A percentile compares a stretch with the other conserved stretches of the same genome.
Conservation (phyloP, 2,113 vertebrate species). For the Pollachius pollachius region DNA sequence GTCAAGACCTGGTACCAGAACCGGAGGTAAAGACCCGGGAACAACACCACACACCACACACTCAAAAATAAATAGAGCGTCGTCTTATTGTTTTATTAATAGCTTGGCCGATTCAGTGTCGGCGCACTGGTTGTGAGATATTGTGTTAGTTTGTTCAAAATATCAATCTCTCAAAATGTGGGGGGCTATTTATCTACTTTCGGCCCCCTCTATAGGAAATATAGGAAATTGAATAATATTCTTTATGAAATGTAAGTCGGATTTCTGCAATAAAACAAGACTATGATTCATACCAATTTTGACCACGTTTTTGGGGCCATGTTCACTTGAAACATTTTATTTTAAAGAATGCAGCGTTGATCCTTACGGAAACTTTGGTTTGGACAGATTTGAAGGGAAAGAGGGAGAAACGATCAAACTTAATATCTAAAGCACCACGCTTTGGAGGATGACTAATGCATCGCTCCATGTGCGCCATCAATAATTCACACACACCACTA, state of each 20-base stretch:
- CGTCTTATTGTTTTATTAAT: background rate
- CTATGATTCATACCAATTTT: background rate
- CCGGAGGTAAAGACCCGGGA: constrained; percentile 81
- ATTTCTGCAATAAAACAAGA: background rate
- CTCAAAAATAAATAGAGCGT: background rate
- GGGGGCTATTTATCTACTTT: background rate
- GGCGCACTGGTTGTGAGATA: too few relatives aligned
- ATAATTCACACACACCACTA: constrained; percentile 91
- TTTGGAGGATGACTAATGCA: constrained; percentile 86
- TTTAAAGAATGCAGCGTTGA: background rate
- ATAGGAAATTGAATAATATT: background rate
- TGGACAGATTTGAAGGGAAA: constrained; percentile 23
- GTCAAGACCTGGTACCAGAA: constrained; percentile 99
- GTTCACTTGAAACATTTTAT: background rate
- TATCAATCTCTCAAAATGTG: too few relatives aligned
- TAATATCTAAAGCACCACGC: constrained; percentile 80
- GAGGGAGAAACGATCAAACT: constrained; percentile 67
- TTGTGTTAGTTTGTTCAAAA: too few relatives aligned
- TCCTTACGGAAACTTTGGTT: background rate
- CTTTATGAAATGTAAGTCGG: too few relatives aligned
- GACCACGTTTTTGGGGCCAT: background rate
- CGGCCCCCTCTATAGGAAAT: background rate
- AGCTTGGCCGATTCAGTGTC: too few relatives aligned
- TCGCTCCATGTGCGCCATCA: constrained; percentile 86
- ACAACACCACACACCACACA: background rate